These are phyloP conservation scores for Poeciliopsis occidentalis DNA, from an alignment of 2,113 vertebrate species.

Conservation along the genomic window DNA sequence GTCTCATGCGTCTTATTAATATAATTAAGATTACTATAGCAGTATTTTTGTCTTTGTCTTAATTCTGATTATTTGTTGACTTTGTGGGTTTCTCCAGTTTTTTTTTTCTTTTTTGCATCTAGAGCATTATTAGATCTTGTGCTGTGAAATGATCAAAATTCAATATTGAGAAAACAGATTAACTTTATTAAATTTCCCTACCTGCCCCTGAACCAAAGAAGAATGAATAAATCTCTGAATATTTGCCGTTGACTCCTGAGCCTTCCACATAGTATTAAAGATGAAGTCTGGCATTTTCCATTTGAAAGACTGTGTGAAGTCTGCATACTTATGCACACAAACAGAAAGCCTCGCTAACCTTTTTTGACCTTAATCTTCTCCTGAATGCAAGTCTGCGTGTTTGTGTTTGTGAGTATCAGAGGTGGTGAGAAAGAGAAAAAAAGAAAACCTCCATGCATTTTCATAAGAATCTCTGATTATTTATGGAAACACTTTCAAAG, in stretches of 20 bases:
- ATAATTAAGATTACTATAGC: background rate
- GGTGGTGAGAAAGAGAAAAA: slow-evolving; percentile 1
- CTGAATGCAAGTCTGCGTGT: slow-evolving; percentile 14
- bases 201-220: background rate
- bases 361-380: slow-evolving; percentile 50
- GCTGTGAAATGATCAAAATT: background rate
- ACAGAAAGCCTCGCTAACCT: slow-evolving; percentile 12
- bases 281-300: slow-evolving; percentile 15
- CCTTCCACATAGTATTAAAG: background rate
- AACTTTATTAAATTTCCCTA: slow-evolving; percentile 27
- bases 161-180: slow-evolving; percentile 22
- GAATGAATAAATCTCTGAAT: slow-evolving; percentile 11
- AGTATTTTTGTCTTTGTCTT: background rate
- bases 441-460: background rate
- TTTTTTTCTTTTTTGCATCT: background rate
- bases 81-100: background rate
- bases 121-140: background rate
- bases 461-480: slow-evolving; percentile 26
- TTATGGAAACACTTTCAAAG: slow-evolving; percentile 27
- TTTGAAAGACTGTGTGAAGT: slow-evolving; percentile 9
- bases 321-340: slow-evolving; percentile 1
- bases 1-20: background rate
- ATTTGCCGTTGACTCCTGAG: slow-evolving; percentile 15
- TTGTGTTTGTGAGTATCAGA: slow-evolving; percentile 2
- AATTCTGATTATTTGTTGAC: background rate